phyloP scores from a whole-genome alignment of 2,888 invertebrate genomes.

The Dichetophora obliterata region DNA sequence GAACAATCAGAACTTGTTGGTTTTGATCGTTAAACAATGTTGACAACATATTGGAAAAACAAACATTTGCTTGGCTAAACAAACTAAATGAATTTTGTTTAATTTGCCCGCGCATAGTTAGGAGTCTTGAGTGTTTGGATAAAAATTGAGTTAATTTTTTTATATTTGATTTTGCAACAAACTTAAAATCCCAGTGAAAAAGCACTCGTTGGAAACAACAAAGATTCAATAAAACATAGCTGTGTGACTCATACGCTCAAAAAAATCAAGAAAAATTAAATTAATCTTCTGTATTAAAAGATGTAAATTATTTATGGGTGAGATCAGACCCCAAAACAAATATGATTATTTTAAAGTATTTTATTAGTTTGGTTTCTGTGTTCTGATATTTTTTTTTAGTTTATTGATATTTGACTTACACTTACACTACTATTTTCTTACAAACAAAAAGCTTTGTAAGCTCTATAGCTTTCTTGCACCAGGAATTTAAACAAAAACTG shows the following conservation, averaged over 20 bases:
- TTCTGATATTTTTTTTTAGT: no score
- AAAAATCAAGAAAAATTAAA: background rate
- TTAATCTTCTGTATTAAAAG: background rate
- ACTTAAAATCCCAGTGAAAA: background rate
- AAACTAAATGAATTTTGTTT: no score
- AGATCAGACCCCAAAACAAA: background rate
- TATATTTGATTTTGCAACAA: constrained; percentile 23
- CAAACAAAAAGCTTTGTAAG: no score
- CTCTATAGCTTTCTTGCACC: no score
- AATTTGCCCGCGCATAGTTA: background rate
- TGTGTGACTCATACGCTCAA: constrained; percentile 7
- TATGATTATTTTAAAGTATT: no score
- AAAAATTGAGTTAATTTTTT: constrained; percentile 19
- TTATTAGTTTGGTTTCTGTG: no score
- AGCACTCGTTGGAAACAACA: background rate
- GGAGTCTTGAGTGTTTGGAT: background rate
- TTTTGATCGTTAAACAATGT: constrained; percentile 1
- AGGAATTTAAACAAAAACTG: no score
- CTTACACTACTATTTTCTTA: no score
- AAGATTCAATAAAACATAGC: background rate
- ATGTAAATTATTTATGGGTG: background rate
- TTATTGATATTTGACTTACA: no score
- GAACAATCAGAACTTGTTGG: background rate
- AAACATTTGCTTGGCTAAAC: background rate
- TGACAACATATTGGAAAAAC: background rate